Evolutionary conservation across 1,140 invertebrate genomes (phyloP).

Genomic region (Drosophila pachea): DNA sequence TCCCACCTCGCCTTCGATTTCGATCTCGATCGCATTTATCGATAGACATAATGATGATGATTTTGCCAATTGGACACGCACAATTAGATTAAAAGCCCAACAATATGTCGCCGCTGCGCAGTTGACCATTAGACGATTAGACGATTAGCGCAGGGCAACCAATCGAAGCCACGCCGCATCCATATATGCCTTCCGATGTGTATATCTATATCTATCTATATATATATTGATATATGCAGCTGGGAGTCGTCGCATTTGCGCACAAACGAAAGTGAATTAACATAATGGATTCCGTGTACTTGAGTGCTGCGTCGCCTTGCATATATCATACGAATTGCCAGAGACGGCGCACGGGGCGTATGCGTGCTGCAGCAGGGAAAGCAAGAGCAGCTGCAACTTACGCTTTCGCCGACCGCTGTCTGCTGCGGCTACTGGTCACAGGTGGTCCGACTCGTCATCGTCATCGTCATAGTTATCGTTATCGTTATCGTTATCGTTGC

Average conservation of each 20-base stretch:
- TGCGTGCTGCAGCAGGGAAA: constrained; percentile 8
- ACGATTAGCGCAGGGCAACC: constrained; percentile 18
- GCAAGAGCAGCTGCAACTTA: constrained; percentile 31
- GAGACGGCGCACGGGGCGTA: constrained; percentile 13
- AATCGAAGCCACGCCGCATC: not conserved
- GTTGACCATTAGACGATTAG: constrained; percentile 23
- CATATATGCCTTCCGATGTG: too few relatives aligned
- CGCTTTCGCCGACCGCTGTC: constrained; percentile 42
- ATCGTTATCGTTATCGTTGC: not conserved
- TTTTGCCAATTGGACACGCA: constrained; percentile 42
- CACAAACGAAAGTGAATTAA: constrained; percentile 58
- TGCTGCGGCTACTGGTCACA: constrained; percentile 43
- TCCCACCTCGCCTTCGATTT: constrained; percentile 21
- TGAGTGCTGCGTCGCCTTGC: constrained; percentile 13
- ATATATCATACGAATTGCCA: constrained; percentile 35
- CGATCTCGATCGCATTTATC: constrained; percentile 24
- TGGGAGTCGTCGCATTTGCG: constrained; percentile 4
- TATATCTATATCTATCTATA: too few relatives aligned
- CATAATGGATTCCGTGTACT: constrained; percentile 63
- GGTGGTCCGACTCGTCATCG: constrained; percentile 42
- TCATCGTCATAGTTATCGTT: not conserved
- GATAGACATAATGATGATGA: constrained; percentile 4
- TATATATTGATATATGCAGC: too few relatives aligned
- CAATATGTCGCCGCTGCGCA: constrained; percentile 14
- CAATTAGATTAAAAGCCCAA: constrained; percentile 69